Conservation (phyloP, 2,888 invertebrate species). For the Strigamia crassipes region DNA sequence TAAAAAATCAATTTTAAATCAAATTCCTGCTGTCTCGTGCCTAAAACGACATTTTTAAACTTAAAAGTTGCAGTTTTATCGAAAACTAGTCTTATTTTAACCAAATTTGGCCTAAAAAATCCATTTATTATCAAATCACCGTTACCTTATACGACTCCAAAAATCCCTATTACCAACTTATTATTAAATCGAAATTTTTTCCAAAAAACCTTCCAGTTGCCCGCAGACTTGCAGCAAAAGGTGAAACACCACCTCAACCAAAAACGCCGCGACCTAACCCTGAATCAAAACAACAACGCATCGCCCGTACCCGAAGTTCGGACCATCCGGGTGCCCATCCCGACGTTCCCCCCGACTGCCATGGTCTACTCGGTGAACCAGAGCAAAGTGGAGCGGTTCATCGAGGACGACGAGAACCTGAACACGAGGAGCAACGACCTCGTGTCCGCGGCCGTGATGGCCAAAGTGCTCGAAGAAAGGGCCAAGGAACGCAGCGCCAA, state of each 20-base stretch:
- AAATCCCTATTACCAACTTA: too few species aligned
- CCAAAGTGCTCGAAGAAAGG: constrained; percentile 85
- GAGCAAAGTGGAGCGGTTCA: constrained; percentile 6
- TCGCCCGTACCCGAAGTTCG: constrained; percentile 64
- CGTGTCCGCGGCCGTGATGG: constrained; percentile 86
- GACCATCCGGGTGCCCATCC: constrained; percentile 74
- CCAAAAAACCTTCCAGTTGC: constrained; percentile 72
- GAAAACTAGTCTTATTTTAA: too few species aligned
- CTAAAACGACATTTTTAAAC: too few species aligned
- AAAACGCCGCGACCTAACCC: constrained; percentile 20
- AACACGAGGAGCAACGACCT: constrained; percentile 63
- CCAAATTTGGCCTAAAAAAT: too few species aligned
- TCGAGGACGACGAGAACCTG: constrained; percentile 12
- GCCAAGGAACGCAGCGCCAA: constrained; percentile 62
- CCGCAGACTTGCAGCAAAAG: constrained; percentile 87
- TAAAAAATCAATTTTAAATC: too few species aligned
- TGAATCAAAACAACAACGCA: constrained; percentile 55
- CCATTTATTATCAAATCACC: too few species aligned
- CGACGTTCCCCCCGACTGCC: constrained; percentile 81
- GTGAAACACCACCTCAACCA: constrained; percentile 64
- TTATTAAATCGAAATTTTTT: too few species aligned
- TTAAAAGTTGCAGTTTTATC: too few species aligned
- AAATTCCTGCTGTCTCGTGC: too few species aligned
- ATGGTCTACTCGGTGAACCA: constrained; percentile 68
- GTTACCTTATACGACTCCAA: too few species aligned